Evolutionary conservation across 2,888 invertebrate species (phyloP), one percentile per base, ranked within the genome.

Genomic region (Cosmia pyralina): DNA sequence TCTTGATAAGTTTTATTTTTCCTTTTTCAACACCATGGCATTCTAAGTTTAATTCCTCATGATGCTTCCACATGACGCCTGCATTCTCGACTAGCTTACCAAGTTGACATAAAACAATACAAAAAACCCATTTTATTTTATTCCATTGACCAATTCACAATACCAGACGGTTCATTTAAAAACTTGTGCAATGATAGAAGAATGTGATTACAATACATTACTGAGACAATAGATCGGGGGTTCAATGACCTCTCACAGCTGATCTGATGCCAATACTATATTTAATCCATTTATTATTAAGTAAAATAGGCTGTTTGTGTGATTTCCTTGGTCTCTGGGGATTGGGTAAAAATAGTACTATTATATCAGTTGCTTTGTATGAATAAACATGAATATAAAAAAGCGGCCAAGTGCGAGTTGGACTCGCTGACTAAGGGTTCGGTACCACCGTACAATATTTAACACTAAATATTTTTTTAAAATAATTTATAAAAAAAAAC

Each of bases 181-280:
- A 86, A 86, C 83, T 86, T 86, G 87, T 77, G 87, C 87, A 86
- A 87, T 72, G 71, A 52, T 69, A 15, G 70, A 82, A 74, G 83
- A 81, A 85, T 87, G 58, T 70, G 63, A 85, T 87, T 85, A 87
- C 87, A 86, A 87, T 87, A 86, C 80, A 87, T 85, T 84, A 83
- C 41, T 64, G 66, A 87, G 59, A 87, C 86, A 86, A 87, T 86
- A 84, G 82, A 77, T 82, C 65, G 62, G 28, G 55, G 67, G 85
- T 72, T 83, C 85, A 65, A 59, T 64, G 84, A 86, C 82, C 87
- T 68, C 52, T 59, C 59, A 77, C 85, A 87, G 86, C 87, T 86
- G 86, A 83, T 87, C 84, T 44, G 72, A 79, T 81, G 87, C 82
- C 81, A 82, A 81, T 82, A 75, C 75, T 82, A 77, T 65, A 69